phyloP scores from a whole-genome alignment of 2,113 vertebrate species.

The Gallinago jamesoni region DNA sequence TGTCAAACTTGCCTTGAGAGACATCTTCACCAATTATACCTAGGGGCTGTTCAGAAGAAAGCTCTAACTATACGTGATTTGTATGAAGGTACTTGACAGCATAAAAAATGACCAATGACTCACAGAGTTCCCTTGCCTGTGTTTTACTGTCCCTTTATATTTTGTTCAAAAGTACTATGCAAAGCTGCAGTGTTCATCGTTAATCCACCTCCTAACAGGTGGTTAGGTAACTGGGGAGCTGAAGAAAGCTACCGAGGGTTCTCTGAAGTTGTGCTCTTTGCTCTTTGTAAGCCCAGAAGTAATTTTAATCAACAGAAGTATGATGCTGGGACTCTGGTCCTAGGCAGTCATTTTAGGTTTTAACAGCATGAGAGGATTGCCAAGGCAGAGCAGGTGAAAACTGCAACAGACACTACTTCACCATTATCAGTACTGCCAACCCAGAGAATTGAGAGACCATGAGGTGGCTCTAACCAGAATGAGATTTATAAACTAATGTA shows the following conservation, averaged over 20 bases:
- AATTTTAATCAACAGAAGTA: neutral
- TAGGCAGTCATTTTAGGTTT: neutral
- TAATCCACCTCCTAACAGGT: neutral
- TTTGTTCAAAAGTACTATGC: neutral
- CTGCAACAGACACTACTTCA: neutral
- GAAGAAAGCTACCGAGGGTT: neutral
- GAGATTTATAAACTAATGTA: neutral
- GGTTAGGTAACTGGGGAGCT: neutral
- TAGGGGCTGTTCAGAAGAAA: neutral
- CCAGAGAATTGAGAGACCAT: neutral
- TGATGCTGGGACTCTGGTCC: neutral
- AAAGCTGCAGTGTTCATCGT: neutral
- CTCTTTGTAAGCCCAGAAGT: neutral
- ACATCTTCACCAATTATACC: constrained; percentile 47
- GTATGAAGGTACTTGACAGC: neutral
- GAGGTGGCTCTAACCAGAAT: neutral
- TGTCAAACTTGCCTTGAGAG: constrained; percentile 60
- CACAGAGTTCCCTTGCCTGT: neutral
- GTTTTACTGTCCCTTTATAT: neutral
- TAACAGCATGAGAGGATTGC: neutral
- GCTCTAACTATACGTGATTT: constrained; percentile 20
- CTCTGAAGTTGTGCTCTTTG: neutral
- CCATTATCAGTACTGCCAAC: neutral
- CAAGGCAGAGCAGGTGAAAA: neutral
- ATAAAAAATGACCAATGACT: constrained; percentile 34